phyloP scores from a whole-genome alignment of 2,888 invertebrate genomes.

The Leucophenga maculata region DNA sequence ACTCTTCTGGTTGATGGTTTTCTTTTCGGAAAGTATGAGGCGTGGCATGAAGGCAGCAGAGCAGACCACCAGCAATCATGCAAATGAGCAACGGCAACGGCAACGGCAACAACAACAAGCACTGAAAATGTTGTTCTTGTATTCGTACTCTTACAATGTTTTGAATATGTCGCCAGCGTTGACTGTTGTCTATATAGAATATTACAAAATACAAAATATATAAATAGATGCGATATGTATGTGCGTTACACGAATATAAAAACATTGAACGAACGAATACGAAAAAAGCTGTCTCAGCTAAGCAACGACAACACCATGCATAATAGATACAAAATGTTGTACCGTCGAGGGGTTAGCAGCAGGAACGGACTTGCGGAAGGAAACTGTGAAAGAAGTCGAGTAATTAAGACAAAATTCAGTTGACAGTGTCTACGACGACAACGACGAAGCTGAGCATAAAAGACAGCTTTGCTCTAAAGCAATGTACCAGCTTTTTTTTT shows the following conservation, averaged over 20 bases:
- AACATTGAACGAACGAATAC: neutral
- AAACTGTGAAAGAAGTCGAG: slow-evolving; percentile 42
- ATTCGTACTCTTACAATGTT: no score
- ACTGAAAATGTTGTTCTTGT: slow-evolving; percentile 17
- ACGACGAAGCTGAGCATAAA: neutral
- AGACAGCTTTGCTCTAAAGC: slow-evolving; percentile 34
- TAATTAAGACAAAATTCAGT: slow-evolving; percentile 42
- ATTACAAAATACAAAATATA: neutral
- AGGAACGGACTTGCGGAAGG: slow-evolving; percentile 25
- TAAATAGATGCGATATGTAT: neutral
- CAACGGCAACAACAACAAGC: no score
- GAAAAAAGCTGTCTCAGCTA: neutral
- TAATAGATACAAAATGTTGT: neutral
- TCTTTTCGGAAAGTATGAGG: slow-evolving; percentile 33
- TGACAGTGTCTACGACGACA: neutral
- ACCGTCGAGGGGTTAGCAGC: neutral
- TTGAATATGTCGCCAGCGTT: no score
- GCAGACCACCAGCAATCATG: neutral
- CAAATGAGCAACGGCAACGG: slow-evolving; percentile 23
- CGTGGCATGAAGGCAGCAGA: slow-evolving; percentile 19
- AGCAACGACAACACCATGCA: neutral
- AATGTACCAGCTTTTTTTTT: no score
- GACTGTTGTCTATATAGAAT: neutral
- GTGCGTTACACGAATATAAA: neutral
- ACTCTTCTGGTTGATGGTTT: no score